Base-by-base conservation (phyloP, 2,797 vertebrate species). In the Chrosomus eos region DNA sequence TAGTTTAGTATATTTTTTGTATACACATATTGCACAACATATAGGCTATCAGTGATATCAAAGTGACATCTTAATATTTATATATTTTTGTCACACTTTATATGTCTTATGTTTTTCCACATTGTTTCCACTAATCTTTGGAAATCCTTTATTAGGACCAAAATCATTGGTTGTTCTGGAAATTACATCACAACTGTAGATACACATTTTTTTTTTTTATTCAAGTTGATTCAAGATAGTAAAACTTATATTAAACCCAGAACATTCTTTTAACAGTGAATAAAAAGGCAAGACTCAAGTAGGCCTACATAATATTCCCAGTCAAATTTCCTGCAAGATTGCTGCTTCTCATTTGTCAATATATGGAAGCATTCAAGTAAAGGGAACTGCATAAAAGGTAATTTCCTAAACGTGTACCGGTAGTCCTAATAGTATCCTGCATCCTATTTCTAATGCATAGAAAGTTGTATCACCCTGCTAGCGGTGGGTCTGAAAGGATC, bases 391-490 rank as follows among this genome's bases (percentile, higher is more conserved):
- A 72, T 26, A 73, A 28, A 48, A 31, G 28, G 71, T 19, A 19
- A 53, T 6, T 64, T 62, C 10, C 26, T 62, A 28, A 9, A 31
- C 0, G 18, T 11, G 19, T 73, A 51, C 5, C 2, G 19, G 26
- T 6, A 31, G 18, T 73, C 26, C 45, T 51, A 21, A 6, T 53
- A 23, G 55, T 5, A 26, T 26, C 13, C 26, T 55, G 13, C 72
- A 36, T 36, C 10, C 6, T 28, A 31, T 64, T 64, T 64, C 62
- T 36, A 53, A 74, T 0, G 28, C 33, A 45, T 58, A 55, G 23
- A 68, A 87, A 89, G 48, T 23, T 90, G 88, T 82, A 85, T 83
- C 90, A 80, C 40, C 74, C 80, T 7, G 26, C 26, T 71, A 13
- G 21, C 73, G 66, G n/a, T 60, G 48, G 28, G 77, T 72, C 43